Evolutionary conservation across 35 echinoderm and acorn worm genomes (phyloP).

Genomic region (Apostichopus californicus): DNA sequence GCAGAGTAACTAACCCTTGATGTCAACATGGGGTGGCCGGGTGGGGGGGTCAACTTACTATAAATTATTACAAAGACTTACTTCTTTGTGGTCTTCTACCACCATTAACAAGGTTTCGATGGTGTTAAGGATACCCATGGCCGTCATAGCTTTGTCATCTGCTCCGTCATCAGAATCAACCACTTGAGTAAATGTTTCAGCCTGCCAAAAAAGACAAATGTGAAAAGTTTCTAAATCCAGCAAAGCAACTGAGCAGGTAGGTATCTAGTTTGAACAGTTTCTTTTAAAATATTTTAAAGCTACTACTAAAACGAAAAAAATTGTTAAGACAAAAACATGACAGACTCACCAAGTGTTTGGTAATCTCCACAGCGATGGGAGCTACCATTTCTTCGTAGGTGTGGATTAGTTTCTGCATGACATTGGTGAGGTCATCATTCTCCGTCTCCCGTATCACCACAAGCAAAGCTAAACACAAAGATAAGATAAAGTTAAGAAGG

Average conservation of each 20-base stretch:
- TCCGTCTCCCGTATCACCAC: conserved; percentile 97
- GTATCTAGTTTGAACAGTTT: neutral
- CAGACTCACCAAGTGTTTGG: conserved; percentile 86
- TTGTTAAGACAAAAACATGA: neutral
- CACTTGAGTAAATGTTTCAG: conserved; percentile 90
- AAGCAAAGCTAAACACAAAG: conserved; percentile 67
- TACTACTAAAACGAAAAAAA: too few species aligned
- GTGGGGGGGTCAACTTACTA: too few species aligned
- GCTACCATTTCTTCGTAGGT: conserved; percentile 88
- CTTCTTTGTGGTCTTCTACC: conserved; percentile 97
- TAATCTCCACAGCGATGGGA: conserved; percentile 96
- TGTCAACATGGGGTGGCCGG: too few species aligned
- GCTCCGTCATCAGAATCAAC: conserved; percentile 85
- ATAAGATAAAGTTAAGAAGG: too few species aligned
- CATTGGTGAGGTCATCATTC: conserved; percentile 96
- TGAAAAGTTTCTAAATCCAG: too few species aligned
- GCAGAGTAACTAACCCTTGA: too few species aligned
- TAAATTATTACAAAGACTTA: neutral
- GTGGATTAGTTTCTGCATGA: conserved; percentile 97
- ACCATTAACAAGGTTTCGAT: conserved; percentile 95
- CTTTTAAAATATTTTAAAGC: neutral
- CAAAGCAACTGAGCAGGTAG: too few species aligned
- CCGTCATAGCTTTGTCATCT: conserved; percentile 93
- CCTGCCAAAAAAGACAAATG: conserved; percentile 48
- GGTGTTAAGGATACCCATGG: conserved; percentile 97